Evolutionary conservation across 2,797 vertebrate species (phyloP).

Genomic region (Paratrypauchen microcephalus): DNA sequence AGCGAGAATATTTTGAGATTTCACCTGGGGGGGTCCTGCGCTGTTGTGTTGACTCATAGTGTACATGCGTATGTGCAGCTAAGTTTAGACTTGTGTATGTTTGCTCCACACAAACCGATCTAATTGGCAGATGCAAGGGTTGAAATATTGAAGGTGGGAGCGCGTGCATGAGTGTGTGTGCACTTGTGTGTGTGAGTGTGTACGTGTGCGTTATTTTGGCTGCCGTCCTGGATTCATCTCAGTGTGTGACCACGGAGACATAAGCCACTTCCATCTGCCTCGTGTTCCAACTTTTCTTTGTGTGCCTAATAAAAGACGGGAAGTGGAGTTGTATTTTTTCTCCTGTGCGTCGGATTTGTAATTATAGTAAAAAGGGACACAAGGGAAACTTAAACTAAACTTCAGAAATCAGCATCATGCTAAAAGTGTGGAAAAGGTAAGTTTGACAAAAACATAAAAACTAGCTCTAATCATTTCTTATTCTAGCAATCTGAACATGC

Average conservation of each 20-base stretch:
- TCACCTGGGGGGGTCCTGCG: slow-evolving; percentile 70
- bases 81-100: slow-evolving; percentile 77
- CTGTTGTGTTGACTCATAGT: slow-evolving; percentile 74
- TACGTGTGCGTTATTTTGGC: slow-evolving; percentile 66
- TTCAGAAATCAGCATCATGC: slow-evolving; percentile 18
- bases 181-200: slow-evolving; percentile 37
- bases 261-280: slow-evolving; percentile 83
- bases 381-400: slow-evolving; percentile 29
- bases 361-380: slow-evolving; percentile 44
- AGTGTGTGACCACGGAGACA: slow-evolving; percentile 78
- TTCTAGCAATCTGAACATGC: neutral
- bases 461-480: no score
- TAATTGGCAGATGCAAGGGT: slow-evolving; percentile 75
- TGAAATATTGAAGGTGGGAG: slow-evolving; percentile 68
- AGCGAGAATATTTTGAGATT: slow-evolving; percentile 75
- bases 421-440: slow-evolving; percentile 1
- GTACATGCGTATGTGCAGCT: slow-evolving; percentile 69
- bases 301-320: slow-evolving; percentile 74
- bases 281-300: slow-evolving; percentile 72
- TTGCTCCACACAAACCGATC: slow-evolving; percentile 70
- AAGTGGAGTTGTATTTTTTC: slow-evolving; percentile 60
- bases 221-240: slow-evolving; percentile 72
- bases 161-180: slow-evolving; percentile 30
- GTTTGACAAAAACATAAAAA: neutral
- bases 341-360: slow-evolving; percentile 42